phyloP scores from a whole-genome alignment of 2,888 invertebrate genomes.

The Craniophora ligustri region DNA sequence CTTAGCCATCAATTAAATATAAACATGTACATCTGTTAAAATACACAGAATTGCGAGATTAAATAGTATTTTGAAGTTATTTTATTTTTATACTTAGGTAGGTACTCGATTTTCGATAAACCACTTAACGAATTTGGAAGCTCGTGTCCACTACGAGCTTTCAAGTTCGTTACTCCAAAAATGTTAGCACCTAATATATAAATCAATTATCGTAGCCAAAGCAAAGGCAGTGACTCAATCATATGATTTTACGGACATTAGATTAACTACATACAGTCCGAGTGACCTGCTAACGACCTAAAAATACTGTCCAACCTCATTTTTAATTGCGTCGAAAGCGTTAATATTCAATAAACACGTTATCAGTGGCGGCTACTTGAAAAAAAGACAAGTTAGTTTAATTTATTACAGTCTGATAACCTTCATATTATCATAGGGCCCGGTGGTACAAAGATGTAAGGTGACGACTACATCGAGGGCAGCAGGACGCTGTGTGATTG shows the following conservation, averaged over 20 bases:
- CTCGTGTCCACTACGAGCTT: too few relatives aligned
- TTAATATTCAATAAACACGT: conserved; percentile 84
- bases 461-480: conserved; percentile 12
- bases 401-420: conserved; percentile 81
- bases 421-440: conserved; percentile 55
- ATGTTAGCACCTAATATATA: neutral
- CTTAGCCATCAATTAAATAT: too few relatives aligned
- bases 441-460: conserved; percentile 41
- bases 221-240: conserved; percentile 31
- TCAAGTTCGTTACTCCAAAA: conserved; percentile 9
- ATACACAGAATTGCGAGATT: too few relatives aligned
- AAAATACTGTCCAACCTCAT: conserved; percentile 64
- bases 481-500: neutral
- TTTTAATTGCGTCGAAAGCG: conserved; percentile 77
- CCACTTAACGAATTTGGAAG: too few relatives aligned
- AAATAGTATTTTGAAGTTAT: too few relatives aligned
- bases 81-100: too few relatives aligned
- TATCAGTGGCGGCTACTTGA: conserved; percentile 76
- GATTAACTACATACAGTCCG: conserved; percentile 30
- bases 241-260: conserved; percentile 23
- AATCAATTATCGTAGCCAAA: conserved; percentile 10
- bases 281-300: conserved; percentile 60
- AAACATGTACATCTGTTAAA: too few relatives aligned
- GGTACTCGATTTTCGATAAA: too few relatives aligned
- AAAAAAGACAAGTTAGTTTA: conserved; percentile 65